A percentile compares a stretch with the other conserved stretches of the same genome.
Conservation (phyloP, 1,140 invertebrate genomes). For the Drosophila truncata region DNA sequence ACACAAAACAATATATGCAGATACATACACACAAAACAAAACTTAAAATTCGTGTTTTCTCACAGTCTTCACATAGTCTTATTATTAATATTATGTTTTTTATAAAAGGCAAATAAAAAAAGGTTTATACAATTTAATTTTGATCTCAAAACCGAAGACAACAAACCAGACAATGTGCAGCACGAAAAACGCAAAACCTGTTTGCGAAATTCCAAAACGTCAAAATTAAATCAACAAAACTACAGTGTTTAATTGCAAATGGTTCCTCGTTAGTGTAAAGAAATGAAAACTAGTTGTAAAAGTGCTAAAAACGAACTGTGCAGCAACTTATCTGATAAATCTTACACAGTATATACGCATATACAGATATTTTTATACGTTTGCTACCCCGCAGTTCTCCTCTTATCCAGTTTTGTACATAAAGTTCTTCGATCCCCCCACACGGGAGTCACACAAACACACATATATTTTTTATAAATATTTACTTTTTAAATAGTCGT, state of each 20-base stretch:
- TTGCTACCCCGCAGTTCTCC: constrained; percentile 49
- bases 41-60: constrained; percentile 46
- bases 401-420: constrained; percentile 47
- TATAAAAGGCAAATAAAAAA: constrained; percentile 45
- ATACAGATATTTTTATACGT: constrained; percentile 62
- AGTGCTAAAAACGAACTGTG: constrained; percentile 67
- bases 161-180: constrained; percentile 55
- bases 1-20: constrained; percentile 32
- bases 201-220: constrained; percentile 78
- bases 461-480: constrained; percentile 79
- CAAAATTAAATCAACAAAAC: constrained; percentile 77
- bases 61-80: constrained; percentile 75
- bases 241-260: constrained; percentile 77
- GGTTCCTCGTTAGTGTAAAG: constrained; percentile 83
- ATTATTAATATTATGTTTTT: constrained; percentile 56
- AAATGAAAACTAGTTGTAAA: constrained; percentile 71
- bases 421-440: constrained; percentile 32
- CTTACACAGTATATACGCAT: constrained; percentile 32
- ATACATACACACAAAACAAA: constrained; percentile 18
- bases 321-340: constrained; percentile 44
- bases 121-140: constrained; percentile 76
- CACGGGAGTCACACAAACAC: constrained; percentile 21
- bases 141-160: constrained; percentile 74
- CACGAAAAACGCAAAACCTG: constrained; percentile 60
- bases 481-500: constrained; percentile 84